Conservation (phyloP, 2,888 invertebrate species). For the Oligia fasciuncula region DNA sequence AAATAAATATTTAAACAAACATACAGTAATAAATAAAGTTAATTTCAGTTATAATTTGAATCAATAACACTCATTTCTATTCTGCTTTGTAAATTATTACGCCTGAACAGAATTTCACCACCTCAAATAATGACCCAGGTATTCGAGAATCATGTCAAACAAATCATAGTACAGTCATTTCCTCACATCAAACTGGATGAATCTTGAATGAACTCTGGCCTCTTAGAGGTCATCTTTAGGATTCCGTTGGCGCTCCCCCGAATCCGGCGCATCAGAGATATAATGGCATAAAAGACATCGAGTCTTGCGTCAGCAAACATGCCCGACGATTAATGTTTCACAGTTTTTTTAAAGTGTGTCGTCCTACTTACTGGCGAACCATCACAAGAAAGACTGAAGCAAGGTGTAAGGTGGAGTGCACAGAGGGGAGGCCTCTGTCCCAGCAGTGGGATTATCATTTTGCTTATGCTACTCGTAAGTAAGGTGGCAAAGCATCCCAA, state of each 20-base stretch:
- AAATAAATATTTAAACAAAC: too few species aligned
- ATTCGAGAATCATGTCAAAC: neutral
- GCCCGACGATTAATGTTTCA: neutral
- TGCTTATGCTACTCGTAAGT: neutral
- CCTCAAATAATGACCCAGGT: too few species aligned
- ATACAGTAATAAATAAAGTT: too few species aligned
- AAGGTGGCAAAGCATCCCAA: neutral
- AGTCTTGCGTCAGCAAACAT: neutral
- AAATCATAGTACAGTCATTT: neutral
- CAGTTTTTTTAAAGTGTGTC: too few species aligned
- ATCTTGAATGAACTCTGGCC: neutral
- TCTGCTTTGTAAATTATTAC: too few species aligned
- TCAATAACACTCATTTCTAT: too few species aligned
- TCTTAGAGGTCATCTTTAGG: neutral
- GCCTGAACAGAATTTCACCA: too few species aligned
- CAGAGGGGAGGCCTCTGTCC: too few species aligned
- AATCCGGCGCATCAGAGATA: neutral
- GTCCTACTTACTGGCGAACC: too few species aligned
- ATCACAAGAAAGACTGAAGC: too few species aligned
- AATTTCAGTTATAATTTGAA: too few species aligned
- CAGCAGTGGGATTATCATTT: neutral
- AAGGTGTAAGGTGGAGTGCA: neutral
- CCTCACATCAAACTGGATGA: neutral
- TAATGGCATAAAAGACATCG: neutral
- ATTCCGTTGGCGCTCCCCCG: neutral